Base-by-base conservation (phyloP, 1,140 invertebrate genomes). In the Propsilocerus akamusi region DNA sequence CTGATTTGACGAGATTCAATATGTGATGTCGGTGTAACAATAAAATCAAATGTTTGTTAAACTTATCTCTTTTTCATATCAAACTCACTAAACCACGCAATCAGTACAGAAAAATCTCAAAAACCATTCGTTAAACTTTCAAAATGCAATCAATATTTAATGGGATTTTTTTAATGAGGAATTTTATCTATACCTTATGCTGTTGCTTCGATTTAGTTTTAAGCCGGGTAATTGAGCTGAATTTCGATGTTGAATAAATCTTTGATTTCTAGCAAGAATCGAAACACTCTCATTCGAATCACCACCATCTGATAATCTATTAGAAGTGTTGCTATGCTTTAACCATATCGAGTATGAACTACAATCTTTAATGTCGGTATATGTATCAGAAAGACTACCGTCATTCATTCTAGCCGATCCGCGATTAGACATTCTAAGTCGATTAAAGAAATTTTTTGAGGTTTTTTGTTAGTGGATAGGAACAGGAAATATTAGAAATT, bases 171-270 rank as follows among this genome's bases (percentile, higher is more conserved):
- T n/a, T n/a, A n/a, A n/a, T n/a, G n/a, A n/a, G n/a, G n/a, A n/a
- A n/a, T n/a, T n/a, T n/a, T n/a, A n/a, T n/a, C 26, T 65, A 65
- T 69, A 86, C 83, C 84, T 86, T 65, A 88, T 86, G 56, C 86
- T 89, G 69, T 90, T 90, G 66, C 86, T 91, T 57, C 89, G 69
- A 68, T 84, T 81, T 52, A 88, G 68, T 55, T 82, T 69, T 17
- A 72, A 69, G 69, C 71, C 54, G 11, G 34, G 34, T 52, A 68
- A 68, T 57, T 71, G 69, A 52, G 69, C 63, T 67, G 69, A 41
- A 41, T 41, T 41, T 41, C 34, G 5, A 17, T 41, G 34, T 20
- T 41, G 34, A 41, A 41, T 41, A 14, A 41, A 41, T 6, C 34
- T 4, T 3, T 41, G 34, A 47, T 41, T 41, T 41, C 34, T n/a